These are phyloP conservation scores for Antheraea pernyi DNA, from an alignment of 1,140 invertebrate species.

Conservation along the genomic window DNA sequence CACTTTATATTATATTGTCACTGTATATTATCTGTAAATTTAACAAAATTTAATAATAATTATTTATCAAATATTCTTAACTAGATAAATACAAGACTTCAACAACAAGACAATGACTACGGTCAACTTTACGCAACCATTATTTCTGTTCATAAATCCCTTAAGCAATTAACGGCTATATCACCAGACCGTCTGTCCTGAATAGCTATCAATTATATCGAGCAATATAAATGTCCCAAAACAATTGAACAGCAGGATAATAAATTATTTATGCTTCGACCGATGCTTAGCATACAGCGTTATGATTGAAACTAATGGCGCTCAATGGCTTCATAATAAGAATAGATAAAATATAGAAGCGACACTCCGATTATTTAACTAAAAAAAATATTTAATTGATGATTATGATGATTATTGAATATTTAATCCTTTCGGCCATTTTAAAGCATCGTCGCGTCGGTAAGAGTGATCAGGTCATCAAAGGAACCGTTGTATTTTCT, in stretches of 20 bases:
- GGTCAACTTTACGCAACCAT: background rate
- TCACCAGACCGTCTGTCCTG: constrained; percentile 18
- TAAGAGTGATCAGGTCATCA: too few relatives aligned
- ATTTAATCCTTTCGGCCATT: background rate
- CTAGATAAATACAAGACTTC: too few relatives aligned
- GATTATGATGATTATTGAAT: too few relatives aligned
- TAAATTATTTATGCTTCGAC: constrained; percentile 36
- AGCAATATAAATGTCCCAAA: constrained; percentile 32
- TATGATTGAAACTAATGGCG: constrained; percentile 35
- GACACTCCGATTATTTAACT: background rate
- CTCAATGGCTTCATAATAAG: constrained; percentile 6
- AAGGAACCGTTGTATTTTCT: too few relatives aligned
- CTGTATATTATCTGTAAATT: too few relatives aligned
- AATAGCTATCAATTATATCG: constrained; percentile 28
- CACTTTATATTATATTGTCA: too few relatives aligned
- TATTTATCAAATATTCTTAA: too few relatives aligned
- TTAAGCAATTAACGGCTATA: constrained; percentile 20
- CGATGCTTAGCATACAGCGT: constrained; percentile 20
- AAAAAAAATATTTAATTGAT: too few relatives aligned
- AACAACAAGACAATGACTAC: constrained; percentile 2
- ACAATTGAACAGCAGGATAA: constrained; percentile 37
- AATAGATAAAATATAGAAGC: background rate
- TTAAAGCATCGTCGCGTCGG: too few relatives aligned
- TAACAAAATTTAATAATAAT: too few relatives aligned
- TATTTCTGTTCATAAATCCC: constrained; percentile 7